Conservation (phyloP, 2,888 invertebrate genomes). For the Chymomyza amoena region DNA sequence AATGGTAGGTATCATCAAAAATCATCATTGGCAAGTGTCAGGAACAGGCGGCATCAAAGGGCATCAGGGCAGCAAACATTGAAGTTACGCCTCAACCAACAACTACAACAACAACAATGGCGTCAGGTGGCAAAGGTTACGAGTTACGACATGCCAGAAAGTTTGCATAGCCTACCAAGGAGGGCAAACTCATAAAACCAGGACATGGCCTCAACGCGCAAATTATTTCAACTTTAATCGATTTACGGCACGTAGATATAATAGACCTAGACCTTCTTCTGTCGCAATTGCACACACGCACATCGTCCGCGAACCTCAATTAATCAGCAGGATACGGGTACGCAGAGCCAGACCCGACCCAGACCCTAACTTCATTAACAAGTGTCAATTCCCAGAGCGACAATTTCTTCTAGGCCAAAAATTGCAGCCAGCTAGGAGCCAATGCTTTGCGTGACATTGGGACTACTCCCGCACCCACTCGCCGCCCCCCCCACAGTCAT, state of each 20-base stretch:
- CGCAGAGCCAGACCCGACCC: constrained; percentile 27
- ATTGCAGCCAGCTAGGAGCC: neutral
- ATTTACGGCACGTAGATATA: constrained; percentile 29
- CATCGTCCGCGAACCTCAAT: constrained; percentile 17
- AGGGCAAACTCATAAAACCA: neutral
- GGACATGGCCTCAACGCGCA: constrained; percentile 48
- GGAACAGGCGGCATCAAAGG: neutral
- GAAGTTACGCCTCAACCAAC: neutral
- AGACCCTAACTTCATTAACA: neutral
- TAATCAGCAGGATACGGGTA: constrained; percentile 7
- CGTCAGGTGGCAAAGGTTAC: neutral
- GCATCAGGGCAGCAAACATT: neutral
- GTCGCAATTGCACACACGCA: neutral
- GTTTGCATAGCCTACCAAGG: constrained; percentile 6
- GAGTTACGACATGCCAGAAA: constrained; percentile 6
- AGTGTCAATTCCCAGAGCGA: neutral
- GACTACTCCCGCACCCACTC: neutral
- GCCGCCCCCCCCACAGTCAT: neutral
- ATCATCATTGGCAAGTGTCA: constrained; percentile 16
- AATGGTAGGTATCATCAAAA: constrained; percentile 34
- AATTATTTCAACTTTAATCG: constrained; percentile 62
- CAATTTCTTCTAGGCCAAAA: constrained; percentile 30
- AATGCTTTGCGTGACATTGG: constrained; percentile 45
- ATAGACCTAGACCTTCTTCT: neutral
- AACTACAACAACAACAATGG: constrained; percentile 1